phyloP scores from a whole-genome alignment of 2,888 invertebrate genomes.

The Temnothorax unifasciatus region DNA sequence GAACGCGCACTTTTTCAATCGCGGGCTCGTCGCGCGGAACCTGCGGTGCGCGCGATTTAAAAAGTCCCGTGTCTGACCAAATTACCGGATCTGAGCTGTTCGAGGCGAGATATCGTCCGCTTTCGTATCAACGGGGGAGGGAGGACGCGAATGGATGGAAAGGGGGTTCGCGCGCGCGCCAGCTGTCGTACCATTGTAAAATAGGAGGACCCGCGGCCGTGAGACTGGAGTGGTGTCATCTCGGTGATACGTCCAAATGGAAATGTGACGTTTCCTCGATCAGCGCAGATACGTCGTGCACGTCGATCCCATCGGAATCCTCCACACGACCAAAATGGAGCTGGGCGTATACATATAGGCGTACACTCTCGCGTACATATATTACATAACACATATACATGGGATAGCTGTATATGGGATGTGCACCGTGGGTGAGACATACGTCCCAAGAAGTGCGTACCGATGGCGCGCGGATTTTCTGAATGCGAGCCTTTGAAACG shows the following conservation, averaged over 20 bases:
- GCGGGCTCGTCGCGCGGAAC: conserved; percentile 15
- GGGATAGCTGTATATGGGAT: conserved; percentile 10
- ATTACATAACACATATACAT: conserved; percentile 34
- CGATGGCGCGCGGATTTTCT: conserved; percentile 2
- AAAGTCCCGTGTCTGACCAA: conserved; percentile 58
- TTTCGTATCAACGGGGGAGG: background rate
- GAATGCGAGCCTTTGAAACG: background rate
- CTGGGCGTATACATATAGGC: conserved; percentile 50
- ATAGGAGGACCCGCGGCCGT: conserved; percentile 55
- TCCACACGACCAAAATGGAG: conserved; percentile 68
- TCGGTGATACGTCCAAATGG: conserved; percentile 64
- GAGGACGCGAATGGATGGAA: background rate
- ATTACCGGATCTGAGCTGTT: conserved; percentile 53
- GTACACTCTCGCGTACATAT: conserved; percentile 21
- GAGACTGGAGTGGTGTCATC: conserved; percentile 62
- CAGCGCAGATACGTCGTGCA: conserved; percentile 56
- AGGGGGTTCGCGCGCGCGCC: background rate
- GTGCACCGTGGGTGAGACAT: background rate
- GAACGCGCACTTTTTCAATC: conserved; percentile 24
- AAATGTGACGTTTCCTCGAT: conserved; percentile 69
- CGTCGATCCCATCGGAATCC: conserved; percentile 59
- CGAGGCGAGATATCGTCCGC: conserved; percentile 47
- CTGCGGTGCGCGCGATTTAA: conserved; percentile 47
- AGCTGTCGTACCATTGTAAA: conserved; percentile 56
- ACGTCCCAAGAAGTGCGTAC: conserved; percentile 10